These are phyloP conservation scores for Eptatretus burgeri DNA, from an alignment of 2,113 vertebrate genomes.

Conservation along the genomic window DNA sequence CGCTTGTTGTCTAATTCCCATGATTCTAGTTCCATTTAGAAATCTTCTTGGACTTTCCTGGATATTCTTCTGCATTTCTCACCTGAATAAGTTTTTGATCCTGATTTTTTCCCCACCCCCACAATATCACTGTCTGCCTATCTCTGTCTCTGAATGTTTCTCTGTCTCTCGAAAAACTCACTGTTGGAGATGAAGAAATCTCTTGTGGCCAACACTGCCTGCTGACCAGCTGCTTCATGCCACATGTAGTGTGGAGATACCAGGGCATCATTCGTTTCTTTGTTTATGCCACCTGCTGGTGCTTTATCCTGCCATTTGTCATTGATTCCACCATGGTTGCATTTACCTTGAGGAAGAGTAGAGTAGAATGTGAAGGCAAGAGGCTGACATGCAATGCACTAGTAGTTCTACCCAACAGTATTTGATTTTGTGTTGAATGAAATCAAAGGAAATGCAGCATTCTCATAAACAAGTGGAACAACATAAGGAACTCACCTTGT, in stretches of 20 bases:
- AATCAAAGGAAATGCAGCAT: neutral
- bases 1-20: no score
- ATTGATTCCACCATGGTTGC: slow-evolving; percentile 1
- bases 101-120: no score
- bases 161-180: no score
- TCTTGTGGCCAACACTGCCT: neutral
- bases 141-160: no score
- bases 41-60: no score
- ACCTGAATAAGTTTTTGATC: no score
- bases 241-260: neutral
- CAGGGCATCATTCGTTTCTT: neutral
- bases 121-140: no score
- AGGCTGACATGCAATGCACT: no score
- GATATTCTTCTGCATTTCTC: no score
- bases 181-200: neutral
- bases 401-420: no score
- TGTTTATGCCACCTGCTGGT: neutral
- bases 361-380: neutral
- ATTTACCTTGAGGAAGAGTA: neutral
- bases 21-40: no score
- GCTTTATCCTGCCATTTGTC: neutral
- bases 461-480: no score
- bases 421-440: neutral
- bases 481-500: neutral
- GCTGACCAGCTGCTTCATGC: neutral